phyloP scores from a whole-genome alignment of 2,888 invertebrate species.

The Diaperis boleti region DNA sequence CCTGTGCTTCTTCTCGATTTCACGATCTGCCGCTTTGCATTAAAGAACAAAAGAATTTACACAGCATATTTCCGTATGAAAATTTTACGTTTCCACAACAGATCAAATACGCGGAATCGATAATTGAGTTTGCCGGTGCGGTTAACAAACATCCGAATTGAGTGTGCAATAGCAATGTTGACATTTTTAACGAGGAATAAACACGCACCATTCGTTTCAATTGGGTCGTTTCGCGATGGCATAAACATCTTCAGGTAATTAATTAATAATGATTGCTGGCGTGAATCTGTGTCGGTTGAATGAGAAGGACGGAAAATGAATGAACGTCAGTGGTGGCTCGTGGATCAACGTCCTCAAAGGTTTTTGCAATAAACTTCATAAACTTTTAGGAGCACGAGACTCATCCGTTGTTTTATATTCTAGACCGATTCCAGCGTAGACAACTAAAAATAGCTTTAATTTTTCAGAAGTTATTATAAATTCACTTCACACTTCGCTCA shows the following conservation, averaged over 20 bases:
- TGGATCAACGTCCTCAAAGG: not conserved
- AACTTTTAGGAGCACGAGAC: no score
- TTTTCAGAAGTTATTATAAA: no score
- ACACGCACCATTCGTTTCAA: slow-evolving; percentile 27
- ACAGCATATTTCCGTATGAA: not conserved
- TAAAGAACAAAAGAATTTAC: slow-evolving; percentile 13
- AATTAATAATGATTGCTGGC: slow-evolving; percentile 17
- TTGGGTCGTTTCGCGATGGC: slow-evolving; percentile 2
- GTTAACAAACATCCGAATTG: slow-evolving; percentile 1
- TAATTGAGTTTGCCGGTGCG: slow-evolving; percentile 30
- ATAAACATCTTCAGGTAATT: slow-evolving; percentile 25
- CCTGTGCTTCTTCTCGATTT: slow-evolving; percentile 6
- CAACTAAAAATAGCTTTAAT: no score
- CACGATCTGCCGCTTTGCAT: slow-evolving; percentile 3
- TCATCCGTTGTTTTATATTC: no score
- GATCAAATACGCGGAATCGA: slow-evolving; percentile 5
- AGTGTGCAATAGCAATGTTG: slow-evolving; percentile 2
- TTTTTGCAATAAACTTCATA: no score
- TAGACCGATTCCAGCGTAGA: no score
- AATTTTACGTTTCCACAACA: not conserved
- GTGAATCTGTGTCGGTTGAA: slow-evolving; percentile 4
- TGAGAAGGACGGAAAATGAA: slow-evolving; percentile 37
- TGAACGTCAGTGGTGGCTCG: not conserved
- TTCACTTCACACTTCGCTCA: no score
- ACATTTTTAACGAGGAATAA: slow-evolving; percentile 33